Evolutionary conservation across 2,888 invertebrate genomes (phyloP).

Genomic region (Lysandra bellargus): DNA sequence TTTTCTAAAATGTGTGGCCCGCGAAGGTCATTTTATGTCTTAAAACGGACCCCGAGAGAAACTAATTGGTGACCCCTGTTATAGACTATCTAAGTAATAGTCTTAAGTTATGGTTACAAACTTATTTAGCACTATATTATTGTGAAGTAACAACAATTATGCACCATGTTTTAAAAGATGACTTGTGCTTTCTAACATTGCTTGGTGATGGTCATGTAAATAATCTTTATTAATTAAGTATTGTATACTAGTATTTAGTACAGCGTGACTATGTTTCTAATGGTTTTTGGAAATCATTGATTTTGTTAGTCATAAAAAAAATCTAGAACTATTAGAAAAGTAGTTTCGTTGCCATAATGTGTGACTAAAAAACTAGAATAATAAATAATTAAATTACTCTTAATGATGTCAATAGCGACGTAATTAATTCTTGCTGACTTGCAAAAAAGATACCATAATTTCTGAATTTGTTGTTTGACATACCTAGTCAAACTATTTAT

Average conservation of each 20-base stretch:
- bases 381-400: neutral
- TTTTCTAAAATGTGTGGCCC: too few relatives aligned
- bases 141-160: neutral
- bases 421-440: neutral
- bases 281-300: neutral
- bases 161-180: neutral
- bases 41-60: too few relatives aligned
- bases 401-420: neutral
- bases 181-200: conserved; percentile 17
- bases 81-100: neutral
- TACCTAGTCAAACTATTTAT: too few relatives aligned
- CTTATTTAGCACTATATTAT: neutral
- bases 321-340: neutral
- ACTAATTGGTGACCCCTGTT: neutral
- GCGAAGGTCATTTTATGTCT: too few relatives aligned
- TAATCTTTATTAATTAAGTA: conserved; percentile 16
- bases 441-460: neutral
- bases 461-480: neutral
- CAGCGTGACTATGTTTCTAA: neutral
- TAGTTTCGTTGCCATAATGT: neutral
- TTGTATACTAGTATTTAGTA: conserved; percentile 39
- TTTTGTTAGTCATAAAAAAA: neutral
- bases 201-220: neutral
- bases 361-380: neutral
- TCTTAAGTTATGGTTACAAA: neutral